Evolutionary conservation across 2,797 vertebrate genomes (phyloP).

Genomic region (Anolis apletophallus): DNA sequence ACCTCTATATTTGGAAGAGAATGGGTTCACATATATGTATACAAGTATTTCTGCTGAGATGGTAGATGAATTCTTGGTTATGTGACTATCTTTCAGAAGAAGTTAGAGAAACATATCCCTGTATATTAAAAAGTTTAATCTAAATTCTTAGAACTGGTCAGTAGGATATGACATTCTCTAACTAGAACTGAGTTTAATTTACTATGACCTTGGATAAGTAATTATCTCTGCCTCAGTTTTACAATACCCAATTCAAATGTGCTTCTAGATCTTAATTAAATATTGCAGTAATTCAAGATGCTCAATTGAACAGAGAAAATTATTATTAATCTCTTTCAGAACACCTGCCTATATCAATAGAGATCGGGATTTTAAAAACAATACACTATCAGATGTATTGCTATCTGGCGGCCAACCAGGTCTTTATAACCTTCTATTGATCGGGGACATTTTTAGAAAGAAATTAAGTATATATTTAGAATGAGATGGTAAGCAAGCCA

Average conservation of each 20-base stretch:
- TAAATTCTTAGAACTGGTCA: not conserved
- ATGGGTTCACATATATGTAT: not conserved
- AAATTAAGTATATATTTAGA: conserved; percentile 8
- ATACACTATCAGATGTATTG: not conserved
- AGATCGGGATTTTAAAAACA: not conserved
- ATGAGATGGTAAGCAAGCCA: not conserved
- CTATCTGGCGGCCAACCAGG: conserved; percentile 11
- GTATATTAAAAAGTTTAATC: not conserved
- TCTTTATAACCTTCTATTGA: not conserved
- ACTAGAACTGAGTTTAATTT: conserved; percentile 13
- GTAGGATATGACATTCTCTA: not conserved
- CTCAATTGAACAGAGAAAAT: conserved; percentile 31
- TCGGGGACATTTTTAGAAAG: conserved; percentile 38
- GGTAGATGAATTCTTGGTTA: not conserved
- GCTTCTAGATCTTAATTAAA: conserved; percentile 43
- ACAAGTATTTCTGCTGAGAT: not conserved
- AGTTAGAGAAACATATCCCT: not conserved
- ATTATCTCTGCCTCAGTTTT: not conserved
- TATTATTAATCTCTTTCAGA: conserved; percentile 23
- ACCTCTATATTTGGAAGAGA: not conserved
- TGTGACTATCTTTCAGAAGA: not conserved
- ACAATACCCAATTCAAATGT: not conserved
- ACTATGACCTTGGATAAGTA: conserved; percentile 34
- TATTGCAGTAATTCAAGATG: conserved; percentile 28
- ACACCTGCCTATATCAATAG: not conserved